These are phyloP conservation scores for Rosalia funebris DNA, from an alignment of 2,888 invertebrate species.

Conservation along the genomic window DNA sequence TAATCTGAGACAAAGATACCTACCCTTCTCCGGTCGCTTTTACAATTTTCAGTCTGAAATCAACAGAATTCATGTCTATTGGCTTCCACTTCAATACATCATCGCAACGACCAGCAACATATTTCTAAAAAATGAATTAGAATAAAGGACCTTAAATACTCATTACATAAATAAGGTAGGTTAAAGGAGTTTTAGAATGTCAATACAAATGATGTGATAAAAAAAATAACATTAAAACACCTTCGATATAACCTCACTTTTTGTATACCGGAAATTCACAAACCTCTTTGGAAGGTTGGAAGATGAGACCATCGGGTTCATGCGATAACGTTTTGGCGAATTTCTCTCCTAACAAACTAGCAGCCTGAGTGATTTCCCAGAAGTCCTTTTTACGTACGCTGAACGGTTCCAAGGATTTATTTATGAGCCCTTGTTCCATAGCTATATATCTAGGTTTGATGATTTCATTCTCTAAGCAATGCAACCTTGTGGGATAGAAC, in stretches of 20 bases:
- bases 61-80: slow-evolving; percentile 90
- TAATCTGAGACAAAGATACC: slow-evolving; percentile 49
- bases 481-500: slow-evolving; percentile 80
- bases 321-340: slow-evolving; percentile 88
- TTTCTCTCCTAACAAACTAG: slow-evolving; percentile 79
- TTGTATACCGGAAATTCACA: slow-evolving; percentile 64
- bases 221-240: too few relatives aligned
- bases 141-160: slow-evolving; percentile 1
- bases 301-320: slow-evolving; percentile 97
- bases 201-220: too few relatives aligned
- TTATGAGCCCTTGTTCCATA: slow-evolving; percentile 79
- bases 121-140: slow-evolving; percentile 70
- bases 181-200: not conserved
- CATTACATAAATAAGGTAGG: not conserved
- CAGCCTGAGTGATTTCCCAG: slow-evolving; percentile 82
- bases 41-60: slow-evolving; percentile 89
- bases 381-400: slow-evolving; percentile 91
- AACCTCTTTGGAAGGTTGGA: slow-evolving; percentile 86
- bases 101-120: slow-evolving; percentile 82
- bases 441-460: slow-evolving; percentile 78
- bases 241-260: not conserved
- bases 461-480: slow-evolving; percentile 80
- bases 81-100: slow-evolving; percentile 99
- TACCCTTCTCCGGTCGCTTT: slow-evolving; percentile 79
- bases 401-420: slow-evolving; percentile 85